These are phyloP conservation scores for Oreochromis mossambicus DNA, from an alignment of 2,797 vertebrate species.

Conservation along the genomic window DNA sequence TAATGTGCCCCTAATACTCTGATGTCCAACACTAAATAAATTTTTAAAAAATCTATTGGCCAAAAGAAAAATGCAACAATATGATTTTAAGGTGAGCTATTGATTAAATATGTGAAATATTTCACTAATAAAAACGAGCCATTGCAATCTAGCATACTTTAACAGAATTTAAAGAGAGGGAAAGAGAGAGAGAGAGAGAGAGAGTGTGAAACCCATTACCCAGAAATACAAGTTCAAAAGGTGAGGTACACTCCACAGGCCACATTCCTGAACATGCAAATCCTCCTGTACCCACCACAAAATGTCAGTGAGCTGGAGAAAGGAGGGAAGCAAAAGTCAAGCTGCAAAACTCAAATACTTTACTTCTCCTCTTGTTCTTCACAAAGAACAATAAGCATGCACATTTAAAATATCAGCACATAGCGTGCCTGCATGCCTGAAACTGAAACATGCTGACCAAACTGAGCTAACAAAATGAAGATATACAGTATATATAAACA, in stretches of 20 bases:
- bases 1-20: not conserved
- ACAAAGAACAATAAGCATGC: not conserved
- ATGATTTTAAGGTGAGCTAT: not conserved
- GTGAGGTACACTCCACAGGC: slow-evolving; percentile 54
- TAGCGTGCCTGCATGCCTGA: not conserved
- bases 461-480: not conserved
- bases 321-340: not conserved
- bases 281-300: slow-evolving; percentile 14
- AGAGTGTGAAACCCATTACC: not conserved
- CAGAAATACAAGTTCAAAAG: slow-evolving; percentile 25
- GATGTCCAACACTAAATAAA: not conserved
- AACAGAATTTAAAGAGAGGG: not conserved
- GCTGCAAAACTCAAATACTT: slow-evolving; percentile 21
- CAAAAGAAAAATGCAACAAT: not conserved
- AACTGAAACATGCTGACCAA: not conserved
- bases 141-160: not conserved
- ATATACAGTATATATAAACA: not conserved
- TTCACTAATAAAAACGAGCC: not conserved
- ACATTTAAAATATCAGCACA: not conserved
- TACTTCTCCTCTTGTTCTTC: not conserved
- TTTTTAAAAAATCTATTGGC: not conserved
- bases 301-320: slow-evolving; percentile 50
- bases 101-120: not conserved
- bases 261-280: slow-evolving; percentile 42
- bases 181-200: not conserved